Evolutionary conservation across 2,797 vertebrate genomes (phyloP).

Genomic region (Oreonectes daqikongensis): DNA sequence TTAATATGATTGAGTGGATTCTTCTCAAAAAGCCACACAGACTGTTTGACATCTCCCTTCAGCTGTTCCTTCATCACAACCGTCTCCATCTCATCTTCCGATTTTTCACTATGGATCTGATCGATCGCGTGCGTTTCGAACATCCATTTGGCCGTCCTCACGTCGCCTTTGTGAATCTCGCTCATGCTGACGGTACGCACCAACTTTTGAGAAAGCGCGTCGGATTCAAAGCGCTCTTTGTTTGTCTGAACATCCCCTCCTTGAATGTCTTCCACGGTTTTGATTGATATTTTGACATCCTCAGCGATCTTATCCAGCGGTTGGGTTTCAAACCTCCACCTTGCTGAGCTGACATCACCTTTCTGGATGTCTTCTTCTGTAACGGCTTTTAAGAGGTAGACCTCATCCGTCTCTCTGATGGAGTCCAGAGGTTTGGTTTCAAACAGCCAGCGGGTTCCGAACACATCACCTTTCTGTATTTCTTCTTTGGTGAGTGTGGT

Average conservation of each 20-base stretch:
- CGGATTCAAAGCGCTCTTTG: constrained; percentile 85
- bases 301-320: constrained; percentile 87
- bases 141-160: constrained; percentile 89
- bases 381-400: constrained; percentile 90
- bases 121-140: constrained; percentile 91
- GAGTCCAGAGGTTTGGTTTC: constrained; percentile 93
- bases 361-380: constrained; percentile 89
- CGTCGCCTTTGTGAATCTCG: constrained; percentile 89
- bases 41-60: constrained; percentile 87
- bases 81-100: constrained; percentile 81
- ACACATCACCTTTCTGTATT: constrained; percentile 85
- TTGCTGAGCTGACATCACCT: constrained; percentile 87
- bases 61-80: constrained; percentile 84
- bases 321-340: constrained; percentile 92
- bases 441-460: constrained; percentile 91
- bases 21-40: constrained; percentile 94
- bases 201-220: constrained; percentile 68
- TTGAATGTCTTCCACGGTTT: constrained; percentile 81
- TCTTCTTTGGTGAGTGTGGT: constrained; percentile 93
- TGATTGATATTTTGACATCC: constrained; percentile 72
- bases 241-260: constrained; percentile 85
- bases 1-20: constrained; percentile 86
- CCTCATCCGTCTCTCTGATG: constrained; percentile 84
- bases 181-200: constrained; percentile 86
- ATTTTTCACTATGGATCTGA: constrained; percentile 84